Percentiles rank a stretch among this genome's conserved stretches.
These are phyloP conservation scores for Intellagama lesueurii DNA, from an alignment of 2,797 vertebrate genomes.

Conservation along the genomic window DNA sequence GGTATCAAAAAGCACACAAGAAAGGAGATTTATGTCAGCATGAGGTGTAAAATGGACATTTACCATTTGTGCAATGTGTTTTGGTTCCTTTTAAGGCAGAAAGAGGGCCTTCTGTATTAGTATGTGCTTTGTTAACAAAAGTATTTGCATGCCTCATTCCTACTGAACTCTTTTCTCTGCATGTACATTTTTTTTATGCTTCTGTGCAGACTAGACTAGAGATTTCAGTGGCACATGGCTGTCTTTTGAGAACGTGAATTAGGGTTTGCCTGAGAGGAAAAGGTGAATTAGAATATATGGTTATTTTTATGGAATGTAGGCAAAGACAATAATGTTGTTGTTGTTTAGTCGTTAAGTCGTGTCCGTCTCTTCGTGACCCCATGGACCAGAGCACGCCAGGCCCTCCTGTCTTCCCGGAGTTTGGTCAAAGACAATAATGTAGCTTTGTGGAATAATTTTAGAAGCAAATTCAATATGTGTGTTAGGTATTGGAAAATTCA, in stretches of 20 bases:
- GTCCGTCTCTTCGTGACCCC: no score
- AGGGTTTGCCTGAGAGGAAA: conserved; percentile 26
- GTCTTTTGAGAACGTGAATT: conserved; percentile 25
- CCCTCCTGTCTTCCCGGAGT: no score
- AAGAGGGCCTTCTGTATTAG: background rate
- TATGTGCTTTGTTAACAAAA: background rate
- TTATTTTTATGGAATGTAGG: background rate
- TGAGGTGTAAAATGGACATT: background rate
- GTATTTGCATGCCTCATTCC: background rate
- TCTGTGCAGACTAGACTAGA: background rate
- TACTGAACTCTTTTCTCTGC: background rate
- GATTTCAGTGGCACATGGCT: background rate
- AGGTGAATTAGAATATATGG: background rate
- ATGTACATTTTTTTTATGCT: background rate
- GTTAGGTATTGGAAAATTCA: conserved; percentile 1
- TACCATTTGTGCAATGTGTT: background rate
- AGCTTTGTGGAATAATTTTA: background rate
- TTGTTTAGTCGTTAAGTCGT: no score
- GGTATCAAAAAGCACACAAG: background rate
- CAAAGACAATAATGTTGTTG: background rate
- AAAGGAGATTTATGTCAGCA: background rate
- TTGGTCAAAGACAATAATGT: background rate
- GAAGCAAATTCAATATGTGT: background rate
- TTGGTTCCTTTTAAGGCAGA: background rate
- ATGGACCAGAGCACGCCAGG: no score